A percentile compares a stretch with the other conserved stretches of the same genome.
These are phyloP conservation scores for Channa striata DNA, from an alignment of 2,797 vertebrate species.

Conservation along the genomic window DNA sequence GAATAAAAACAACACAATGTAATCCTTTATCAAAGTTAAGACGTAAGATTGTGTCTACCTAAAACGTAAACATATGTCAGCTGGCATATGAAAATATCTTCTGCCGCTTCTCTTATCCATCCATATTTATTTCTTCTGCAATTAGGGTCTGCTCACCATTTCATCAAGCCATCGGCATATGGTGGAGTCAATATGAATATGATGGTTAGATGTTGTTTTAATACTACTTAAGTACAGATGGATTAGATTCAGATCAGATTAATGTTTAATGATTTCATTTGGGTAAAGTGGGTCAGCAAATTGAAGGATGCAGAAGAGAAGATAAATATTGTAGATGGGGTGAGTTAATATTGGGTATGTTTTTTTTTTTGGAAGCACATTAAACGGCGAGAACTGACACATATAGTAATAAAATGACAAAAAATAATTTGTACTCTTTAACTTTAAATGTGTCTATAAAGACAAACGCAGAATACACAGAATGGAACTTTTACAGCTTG, in stretches of 20 bases:
- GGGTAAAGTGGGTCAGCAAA: constrained; percentile 54
- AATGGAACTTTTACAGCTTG: neutral
- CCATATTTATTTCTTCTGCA: neutral
- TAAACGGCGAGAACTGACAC: neutral
- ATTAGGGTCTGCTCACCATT: neutral
- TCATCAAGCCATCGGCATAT: neutral
- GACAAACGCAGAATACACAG: neutral
- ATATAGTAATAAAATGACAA: neutral
- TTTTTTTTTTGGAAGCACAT: neutral
- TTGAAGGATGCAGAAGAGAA: constrained; percentile 22
- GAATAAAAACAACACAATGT: neutral
- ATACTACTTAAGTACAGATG: constrained; percentile 33
- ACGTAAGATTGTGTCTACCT: neutral
- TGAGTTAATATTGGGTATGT: neutral
- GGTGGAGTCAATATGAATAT: constrained; percentile 4
- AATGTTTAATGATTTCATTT: constrained; percentile 52
- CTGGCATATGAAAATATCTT: too few species aligned
- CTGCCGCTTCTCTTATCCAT: too few species aligned
- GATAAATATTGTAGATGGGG: constrained; percentile 31
- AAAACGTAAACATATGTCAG: neutral
- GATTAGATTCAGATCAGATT: constrained; percentile 39
- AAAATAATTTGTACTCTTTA: neutral
- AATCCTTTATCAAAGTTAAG: neutral
- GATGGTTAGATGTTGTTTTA: constrained; percentile 34
- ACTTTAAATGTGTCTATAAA: neutral